phyloP scores from a whole-genome alignment of 2,797 vertebrate species.

The Sitta carolinensis region DNA sequence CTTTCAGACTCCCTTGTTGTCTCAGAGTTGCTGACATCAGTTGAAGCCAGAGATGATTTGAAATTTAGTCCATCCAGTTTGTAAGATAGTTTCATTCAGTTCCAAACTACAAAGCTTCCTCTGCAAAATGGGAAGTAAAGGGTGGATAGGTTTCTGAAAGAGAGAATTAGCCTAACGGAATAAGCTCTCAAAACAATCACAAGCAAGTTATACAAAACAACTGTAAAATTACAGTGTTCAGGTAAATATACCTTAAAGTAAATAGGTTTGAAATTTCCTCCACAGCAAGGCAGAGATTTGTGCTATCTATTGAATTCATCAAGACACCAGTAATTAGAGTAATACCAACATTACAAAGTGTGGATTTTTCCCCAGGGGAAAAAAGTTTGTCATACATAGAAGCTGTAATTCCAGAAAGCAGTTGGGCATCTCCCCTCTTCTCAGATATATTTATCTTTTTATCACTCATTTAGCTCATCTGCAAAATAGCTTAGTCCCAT shows the following conservation, averaged over 20 bases:
- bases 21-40: background rate
- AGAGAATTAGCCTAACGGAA: background rate
- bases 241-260: background rate
- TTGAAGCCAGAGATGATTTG: background rate
- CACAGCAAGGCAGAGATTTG: background rate
- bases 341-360: background rate
- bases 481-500: background rate
- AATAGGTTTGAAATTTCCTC: background rate
- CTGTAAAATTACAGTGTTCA: background rate
- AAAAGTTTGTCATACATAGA: background rate
- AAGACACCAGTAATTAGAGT: background rate
- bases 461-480: background rate
- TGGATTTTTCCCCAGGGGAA: background rate
- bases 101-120: background rate
- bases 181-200: background rate
- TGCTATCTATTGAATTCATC: background rate
- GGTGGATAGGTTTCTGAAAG: background rate
- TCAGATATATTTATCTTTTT: background rate
- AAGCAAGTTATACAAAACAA: background rate
- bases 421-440: background rate
- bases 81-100: background rate
- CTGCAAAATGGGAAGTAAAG: background rate
- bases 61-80: background rate
- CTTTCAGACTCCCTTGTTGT: background rate
- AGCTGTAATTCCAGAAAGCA: background rate